Conservation (phyloP, 1,140 invertebrate genomes). For the Drosophila micromelanica region DNA sequence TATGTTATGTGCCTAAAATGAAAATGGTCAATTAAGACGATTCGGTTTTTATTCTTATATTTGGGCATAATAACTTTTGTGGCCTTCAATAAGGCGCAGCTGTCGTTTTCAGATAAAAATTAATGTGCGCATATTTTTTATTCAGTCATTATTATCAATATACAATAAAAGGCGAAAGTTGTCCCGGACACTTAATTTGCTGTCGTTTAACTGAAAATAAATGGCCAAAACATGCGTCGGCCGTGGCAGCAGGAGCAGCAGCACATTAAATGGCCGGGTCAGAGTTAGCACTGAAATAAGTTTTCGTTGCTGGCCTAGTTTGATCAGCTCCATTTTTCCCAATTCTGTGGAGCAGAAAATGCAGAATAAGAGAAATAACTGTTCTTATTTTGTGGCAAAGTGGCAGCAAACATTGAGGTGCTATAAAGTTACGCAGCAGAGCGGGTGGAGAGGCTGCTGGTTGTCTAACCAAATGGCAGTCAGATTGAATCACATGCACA, state of each 20-base stretch:
- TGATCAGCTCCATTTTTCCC: conserved; percentile 30
- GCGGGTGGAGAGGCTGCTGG: conserved; percentile 12
- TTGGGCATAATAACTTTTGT: background rate
- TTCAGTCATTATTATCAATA: conserved; percentile 75
- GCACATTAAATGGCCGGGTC: conserved; percentile 46
- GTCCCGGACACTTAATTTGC: conserved; percentile 67
- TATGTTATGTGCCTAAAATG: background rate
- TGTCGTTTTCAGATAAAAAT: conserved; percentile 70
- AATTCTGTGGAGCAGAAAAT: conserved; percentile 44
- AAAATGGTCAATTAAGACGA: conserved; percentile 7
- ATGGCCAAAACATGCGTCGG: conserved; percentile 64
- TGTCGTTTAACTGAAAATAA: conserved; percentile 75
- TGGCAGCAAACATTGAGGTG: conserved; percentile 70
- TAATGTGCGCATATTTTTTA: conserved; percentile 60
- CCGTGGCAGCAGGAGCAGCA: conserved; percentile 37
- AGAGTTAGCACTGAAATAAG: conserved; percentile 2
- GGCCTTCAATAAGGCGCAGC: conserved; percentile 31
- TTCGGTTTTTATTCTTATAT: background rate
- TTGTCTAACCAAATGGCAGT: conserved; percentile 49
- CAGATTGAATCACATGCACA: conserved; percentile 32
- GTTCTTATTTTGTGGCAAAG: conserved; percentile 74
- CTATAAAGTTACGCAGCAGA: conserved; percentile 65
- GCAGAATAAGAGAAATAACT: conserved; percentile 37
- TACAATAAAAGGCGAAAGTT: conserved; percentile 66
- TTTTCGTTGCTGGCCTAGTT: conserved; percentile 43